Evolutionary conservation across 2,797 vertebrate genomes (phyloP).

Genomic region (Alectoris magna): DNA sequence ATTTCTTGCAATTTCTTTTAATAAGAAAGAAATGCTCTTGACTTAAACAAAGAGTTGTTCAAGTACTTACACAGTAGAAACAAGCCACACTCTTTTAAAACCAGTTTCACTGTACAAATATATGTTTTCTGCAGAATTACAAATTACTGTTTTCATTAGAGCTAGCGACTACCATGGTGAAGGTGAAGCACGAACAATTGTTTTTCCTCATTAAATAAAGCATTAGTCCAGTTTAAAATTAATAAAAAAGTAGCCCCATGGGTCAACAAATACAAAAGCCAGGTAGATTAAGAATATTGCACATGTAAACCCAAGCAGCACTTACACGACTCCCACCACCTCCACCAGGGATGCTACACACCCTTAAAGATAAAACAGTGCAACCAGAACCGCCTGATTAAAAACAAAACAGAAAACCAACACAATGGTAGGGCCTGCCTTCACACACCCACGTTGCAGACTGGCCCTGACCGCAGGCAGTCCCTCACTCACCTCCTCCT

Average conservation of each 20-base stretch:
- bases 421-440: background rate
- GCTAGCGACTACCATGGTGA: background rate
- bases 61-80: slow-evolving; percentile 4
- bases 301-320: slow-evolving; percentile 17
- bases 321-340: background rate
- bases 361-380: slow-evolving; percentile 20
- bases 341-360: background rate
- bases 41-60: background rate
- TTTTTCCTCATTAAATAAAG: background rate
- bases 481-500: background rate
- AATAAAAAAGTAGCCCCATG: background rate
- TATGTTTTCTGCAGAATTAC: background rate
- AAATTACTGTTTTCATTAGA: background rate
- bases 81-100: background rate
- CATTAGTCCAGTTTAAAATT: slow-evolving; percentile 1
- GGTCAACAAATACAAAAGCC: background rate
- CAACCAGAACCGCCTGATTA: background rate
- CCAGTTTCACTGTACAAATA: background rate
- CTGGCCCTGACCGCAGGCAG: background rate
- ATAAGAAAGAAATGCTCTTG: background rate
- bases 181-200: background rate
- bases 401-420: background rate
- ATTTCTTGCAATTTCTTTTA: background rate
- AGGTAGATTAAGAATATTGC: slow-evolving; percentile 43
- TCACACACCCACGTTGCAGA: no score